A percentile compares a stretch with the other conserved stretches of the same genome.
These are phyloP conservation scores for Ginglymostoma cirratum DNA, from an alignment of 2,113 vertebrate species.

Conservation along the genomic window DNA sequence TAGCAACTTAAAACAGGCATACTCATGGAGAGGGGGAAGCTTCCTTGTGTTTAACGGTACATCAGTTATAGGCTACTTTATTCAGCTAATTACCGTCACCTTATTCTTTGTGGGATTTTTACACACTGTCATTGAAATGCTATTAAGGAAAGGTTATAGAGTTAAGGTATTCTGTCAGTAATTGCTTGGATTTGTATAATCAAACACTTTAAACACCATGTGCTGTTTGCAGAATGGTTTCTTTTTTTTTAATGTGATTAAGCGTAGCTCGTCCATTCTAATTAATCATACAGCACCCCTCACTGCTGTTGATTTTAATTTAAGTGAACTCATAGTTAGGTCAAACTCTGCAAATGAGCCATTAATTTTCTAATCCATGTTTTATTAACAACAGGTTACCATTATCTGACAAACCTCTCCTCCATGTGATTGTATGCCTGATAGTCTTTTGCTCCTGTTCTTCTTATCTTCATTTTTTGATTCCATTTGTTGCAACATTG, in stretches of 20 bases:
- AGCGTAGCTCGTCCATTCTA: not conserved
- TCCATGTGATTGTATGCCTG: not conserved
- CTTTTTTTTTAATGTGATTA: constrained; percentile 27
- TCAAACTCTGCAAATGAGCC: constrained; percentile 22
- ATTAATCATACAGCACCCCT: constrained; percentile 29
- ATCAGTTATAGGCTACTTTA: not conserved
- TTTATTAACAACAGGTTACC: constrained; percentile 21
- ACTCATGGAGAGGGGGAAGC: not conserved
- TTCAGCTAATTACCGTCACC: not conserved
- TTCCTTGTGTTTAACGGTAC: not conserved
- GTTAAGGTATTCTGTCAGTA: not conserved
- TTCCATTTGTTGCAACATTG: not conserved
- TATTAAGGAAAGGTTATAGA: not conserved
- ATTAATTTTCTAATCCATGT: constrained; percentile 31
- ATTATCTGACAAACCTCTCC: not conserved
- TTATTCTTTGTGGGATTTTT: not conserved
- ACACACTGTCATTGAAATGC: constrained; percentile 14
- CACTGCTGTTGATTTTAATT: constrained; percentile 35
- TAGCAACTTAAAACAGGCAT: not conserved
- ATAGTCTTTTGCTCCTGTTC: not conserved
- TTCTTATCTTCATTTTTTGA: not conserved
- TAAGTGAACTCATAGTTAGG: constrained; percentile 33
- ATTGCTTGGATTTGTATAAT: constrained; percentile 14
- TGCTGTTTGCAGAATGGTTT: constrained; percentile 31
- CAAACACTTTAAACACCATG: constrained; percentile 6